Percentiles rank a stretch among this genome's conserved stretches.
These are phyloP conservation scores for Phymatocera aterrima DNA, from an alignment of 2,888 invertebrate genomes.

Conservation along the genomic window DNA sequence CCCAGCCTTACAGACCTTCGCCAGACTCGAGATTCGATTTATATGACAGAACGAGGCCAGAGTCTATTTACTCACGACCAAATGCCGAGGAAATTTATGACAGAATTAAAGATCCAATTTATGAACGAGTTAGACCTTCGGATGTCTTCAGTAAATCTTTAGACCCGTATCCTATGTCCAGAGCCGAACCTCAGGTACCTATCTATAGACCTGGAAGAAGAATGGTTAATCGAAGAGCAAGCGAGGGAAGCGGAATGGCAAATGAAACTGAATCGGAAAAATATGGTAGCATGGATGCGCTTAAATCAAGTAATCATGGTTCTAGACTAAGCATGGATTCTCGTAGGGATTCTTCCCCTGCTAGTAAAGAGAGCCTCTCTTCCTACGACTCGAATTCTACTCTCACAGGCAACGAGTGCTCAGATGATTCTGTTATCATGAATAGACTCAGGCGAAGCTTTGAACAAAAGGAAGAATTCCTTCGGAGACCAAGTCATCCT, in stretches of 20 bases:
- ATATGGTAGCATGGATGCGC: slow-evolving; percentile 60
- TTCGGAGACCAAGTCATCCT: slow-evolving; percentile 84
- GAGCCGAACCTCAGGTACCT: slow-evolving; percentile 71
- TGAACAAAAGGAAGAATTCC: slow-evolving; percentile 93
- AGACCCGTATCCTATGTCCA: slow-evolving; percentile 67
- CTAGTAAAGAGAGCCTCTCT: slow-evolving; percentile 82
- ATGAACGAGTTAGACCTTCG: slow-evolving; percentile 68
- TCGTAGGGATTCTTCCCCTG: slow-evolving; percentile 80
- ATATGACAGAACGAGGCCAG: slow-evolving; percentile 69
- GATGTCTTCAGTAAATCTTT: slow-evolving; percentile 62
- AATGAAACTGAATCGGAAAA: slow-evolving; percentile 63
- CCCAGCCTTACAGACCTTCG: slow-evolving; percentile 50
- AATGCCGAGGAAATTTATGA: slow-evolving; percentile 72
- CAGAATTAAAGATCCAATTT: slow-evolving; percentile 70
- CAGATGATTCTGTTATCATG: slow-evolving; percentile 85
- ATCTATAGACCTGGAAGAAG: slow-evolving; percentile 65
- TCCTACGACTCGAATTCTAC: slow-evolving; percentile 84
- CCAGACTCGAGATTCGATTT: slow-evolving; percentile 59
- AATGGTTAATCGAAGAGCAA: slow-evolving; percentile 74
- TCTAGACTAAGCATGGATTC: slow-evolving; percentile 75
- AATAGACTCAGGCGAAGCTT: slow-evolving; percentile 88
- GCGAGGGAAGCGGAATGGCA: slow-evolving; percentile 75
- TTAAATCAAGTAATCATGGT: slow-evolving; percentile 65
- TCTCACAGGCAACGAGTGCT: slow-evolving; percentile 79
- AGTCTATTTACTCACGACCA: slow-evolving; percentile 75